Base-by-base conservation (phyloP, 1,140 invertebrate species). In the Nautilus pompilius region DNA sequence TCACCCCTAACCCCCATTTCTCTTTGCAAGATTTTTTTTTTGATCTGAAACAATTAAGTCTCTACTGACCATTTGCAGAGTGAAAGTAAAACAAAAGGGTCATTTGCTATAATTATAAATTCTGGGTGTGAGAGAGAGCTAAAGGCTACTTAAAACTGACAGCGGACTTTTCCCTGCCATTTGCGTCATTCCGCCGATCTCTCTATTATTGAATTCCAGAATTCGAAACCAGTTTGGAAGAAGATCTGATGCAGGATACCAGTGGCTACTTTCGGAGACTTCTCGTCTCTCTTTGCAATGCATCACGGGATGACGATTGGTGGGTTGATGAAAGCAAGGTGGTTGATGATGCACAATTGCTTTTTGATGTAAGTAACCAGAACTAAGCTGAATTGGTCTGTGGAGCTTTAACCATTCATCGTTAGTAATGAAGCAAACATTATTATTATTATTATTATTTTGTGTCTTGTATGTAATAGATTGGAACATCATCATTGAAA, bases 311-410 rank as follows among this genome's bases (percentile, higher is more conserved):
- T 36, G 29, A 58, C 5, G 55, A 57, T 17, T 60, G 60, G 17
- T 45, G 54, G 22, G 60, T 63, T 8, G 60, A 70, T 26, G 48
- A 54, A n/a, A 26, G 36, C 1, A 51, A 55, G 30, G 74, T 68
- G 17, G 20, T 10, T 4, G 68, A 69, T 58, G 74, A 76, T 48
- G 74, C 74, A 17, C 60, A 74, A 24, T 68, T 68, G 54, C 67
- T 76, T n/a, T 65, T 66, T 60, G 70, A 73, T 49, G 74, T 76
- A 62, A 65, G 58, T 13, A n/a, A n/a, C n/a, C n/a, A n/a, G n/a
- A n/a, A n/a, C n/a, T n/a, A n/a, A n/a, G n/a, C n/a, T n/a, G n/a
- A n/a, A n/a, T n/a, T n/a, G n/a, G n/a, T n/a, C n/a, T n/a, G n/a
- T n/a, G n/a, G n/a, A n/a, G n/a, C n/a, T 30, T 36, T 17, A 22